Percentiles rank a stretch among this genome's conserved stretches.
Evolutionary conservation across 1,140 invertebrate species (phyloP).

Genomic region (Aphelenchoides fujianensis): DNA sequence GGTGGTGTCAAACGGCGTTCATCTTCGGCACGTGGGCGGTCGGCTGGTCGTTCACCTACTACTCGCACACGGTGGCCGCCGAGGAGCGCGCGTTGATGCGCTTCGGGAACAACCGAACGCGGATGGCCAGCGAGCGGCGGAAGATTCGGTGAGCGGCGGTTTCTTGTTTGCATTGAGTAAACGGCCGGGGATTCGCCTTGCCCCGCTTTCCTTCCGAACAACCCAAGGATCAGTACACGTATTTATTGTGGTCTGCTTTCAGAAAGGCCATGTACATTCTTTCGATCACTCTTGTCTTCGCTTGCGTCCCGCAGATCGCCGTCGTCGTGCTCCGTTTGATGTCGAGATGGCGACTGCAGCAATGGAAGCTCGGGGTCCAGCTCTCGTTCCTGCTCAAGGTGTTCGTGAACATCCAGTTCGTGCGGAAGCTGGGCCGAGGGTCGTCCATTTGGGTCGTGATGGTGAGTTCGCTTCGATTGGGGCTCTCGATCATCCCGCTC

Average conservation of each 20-base stretch:
- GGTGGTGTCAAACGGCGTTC: conserved; percentile 31
- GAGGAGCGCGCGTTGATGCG: conserved; percentile 25
- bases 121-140: conserved; percentile 25
- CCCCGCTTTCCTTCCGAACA: background rate
- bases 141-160: conserved; percentile 36
- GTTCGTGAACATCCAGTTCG: conserved; percentile 17
- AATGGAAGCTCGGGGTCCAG: conserved; percentile 13
- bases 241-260: conserved; percentile 16
- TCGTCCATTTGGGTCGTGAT: background rate
- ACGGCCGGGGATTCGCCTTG: too few relatives aligned
- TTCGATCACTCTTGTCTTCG: background rate
- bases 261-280: conserved; percentile 32
- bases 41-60: conserved; percentile 23
- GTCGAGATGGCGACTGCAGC: conserved; percentile 17
- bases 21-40: conserved; percentile 22
- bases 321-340: conserved; percentile 20
- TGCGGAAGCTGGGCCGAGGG: conserved; percentile 10
- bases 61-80: conserved; percentile 23
- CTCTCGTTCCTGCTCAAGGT: conserved; percentile 25
- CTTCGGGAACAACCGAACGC: conserved; percentile 31
- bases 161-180: too few relatives aligned
- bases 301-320: conserved; percentile 19
- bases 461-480: background rate
- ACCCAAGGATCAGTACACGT: too few relatives aligned
- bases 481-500: background rate